A percentile compares a stretch with the other conserved stretches of the same genome.
phyloP scores from a whole-genome alignment of 1,140 invertebrate species.

The Mactra quadrangularis region DNA sequence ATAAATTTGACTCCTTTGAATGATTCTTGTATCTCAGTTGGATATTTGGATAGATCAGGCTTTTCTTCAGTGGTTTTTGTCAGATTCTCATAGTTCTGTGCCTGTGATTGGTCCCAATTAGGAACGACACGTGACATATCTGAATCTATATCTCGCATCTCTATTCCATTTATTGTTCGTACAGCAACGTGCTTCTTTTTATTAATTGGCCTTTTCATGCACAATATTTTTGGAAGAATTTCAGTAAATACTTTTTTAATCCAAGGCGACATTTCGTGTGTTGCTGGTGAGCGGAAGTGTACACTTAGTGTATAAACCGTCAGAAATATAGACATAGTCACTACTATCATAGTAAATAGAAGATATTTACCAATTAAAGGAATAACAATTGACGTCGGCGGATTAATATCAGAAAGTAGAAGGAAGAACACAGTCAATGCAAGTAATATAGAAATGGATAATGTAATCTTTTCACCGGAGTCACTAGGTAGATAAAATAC shows the following conservation, averaged over 20 bases:
- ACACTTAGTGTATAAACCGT: slow-evolving; percentile 83
- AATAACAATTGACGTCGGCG: slow-evolving; percentile 82
- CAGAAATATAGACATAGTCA: slow-evolving; percentile 83
- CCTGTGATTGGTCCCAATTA: slow-evolving; percentile 5
- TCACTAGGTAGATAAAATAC: slow-evolving; percentile 84
- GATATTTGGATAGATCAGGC: slow-evolving; percentile 35
- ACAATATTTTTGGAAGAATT: slow-evolving; percentile 81
- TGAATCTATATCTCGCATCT: slow-evolving; percentile 8
- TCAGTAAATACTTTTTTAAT: slow-evolving; percentile 82
- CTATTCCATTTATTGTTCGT: not conserved
- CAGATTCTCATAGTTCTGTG: slow-evolving; percentile 36
- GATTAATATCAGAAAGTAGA: slow-evolving; percentile 83
- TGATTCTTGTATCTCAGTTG: slow-evolving; percentile 93
- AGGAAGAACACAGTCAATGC: slow-evolving; percentile 84
- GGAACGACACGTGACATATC: slow-evolving; percentile 7
- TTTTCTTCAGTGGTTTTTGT: slow-evolving; percentile 4
- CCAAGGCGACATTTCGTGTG: slow-evolving; percentile 83
- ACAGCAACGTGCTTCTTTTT: not conserved
- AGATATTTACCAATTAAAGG: slow-evolving; percentile 83
- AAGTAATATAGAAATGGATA: slow-evolving; percentile 83
- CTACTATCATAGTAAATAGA: slow-evolving; percentile 84
- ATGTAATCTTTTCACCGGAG: slow-evolving; percentile 83
- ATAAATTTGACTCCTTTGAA: slow-evolving; percentile 97
- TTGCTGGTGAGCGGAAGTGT: slow-evolving; percentile 82
- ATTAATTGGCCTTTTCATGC: slow-evolving; percentile 80